These are phyloP conservation scores for Laspeyria flexula DNA, from an alignment of 2,888 invertebrate species.

Conservation along the genomic window DNA sequence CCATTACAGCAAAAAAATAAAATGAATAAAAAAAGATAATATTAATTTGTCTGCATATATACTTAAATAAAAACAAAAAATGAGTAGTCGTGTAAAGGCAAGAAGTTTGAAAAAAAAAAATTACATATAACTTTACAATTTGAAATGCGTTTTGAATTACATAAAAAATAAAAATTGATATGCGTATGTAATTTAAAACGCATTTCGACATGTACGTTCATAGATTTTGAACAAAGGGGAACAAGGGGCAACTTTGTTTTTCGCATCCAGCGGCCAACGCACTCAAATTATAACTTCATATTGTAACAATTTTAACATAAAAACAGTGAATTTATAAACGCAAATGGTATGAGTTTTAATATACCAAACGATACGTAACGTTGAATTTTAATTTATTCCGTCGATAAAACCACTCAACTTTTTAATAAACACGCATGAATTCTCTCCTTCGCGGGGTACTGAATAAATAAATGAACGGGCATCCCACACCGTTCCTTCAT, in stretches of 20 bases:
- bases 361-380: constrained; percentile 40
- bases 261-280: neutral
- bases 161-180: no score
- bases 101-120: no score
- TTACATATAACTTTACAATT: no score
- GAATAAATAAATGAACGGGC: constrained; percentile 81
- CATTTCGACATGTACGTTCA: neutral
- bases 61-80: no score
- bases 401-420: constrained; percentile 68
- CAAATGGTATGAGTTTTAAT: constrained; percentile 29
- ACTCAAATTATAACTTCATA: neutral
- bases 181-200: neutral
- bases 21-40: no score
- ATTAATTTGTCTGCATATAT: no score
- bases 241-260: neutral
- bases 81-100: no score
- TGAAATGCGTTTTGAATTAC: no score
- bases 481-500: constrained; percentile 71
- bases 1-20: no score
- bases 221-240: no score
- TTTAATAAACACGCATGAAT: constrained; percentile 81
- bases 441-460: constrained; percentile 71
- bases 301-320: neutral
- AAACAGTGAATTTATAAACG: neutral
- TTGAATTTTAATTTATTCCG: constrained; percentile 58